These are phyloP conservation scores for Saccostrea echinata DNA, from an alignment of 1,140 invertebrate species.

Conservation along the genomic window DNA sequence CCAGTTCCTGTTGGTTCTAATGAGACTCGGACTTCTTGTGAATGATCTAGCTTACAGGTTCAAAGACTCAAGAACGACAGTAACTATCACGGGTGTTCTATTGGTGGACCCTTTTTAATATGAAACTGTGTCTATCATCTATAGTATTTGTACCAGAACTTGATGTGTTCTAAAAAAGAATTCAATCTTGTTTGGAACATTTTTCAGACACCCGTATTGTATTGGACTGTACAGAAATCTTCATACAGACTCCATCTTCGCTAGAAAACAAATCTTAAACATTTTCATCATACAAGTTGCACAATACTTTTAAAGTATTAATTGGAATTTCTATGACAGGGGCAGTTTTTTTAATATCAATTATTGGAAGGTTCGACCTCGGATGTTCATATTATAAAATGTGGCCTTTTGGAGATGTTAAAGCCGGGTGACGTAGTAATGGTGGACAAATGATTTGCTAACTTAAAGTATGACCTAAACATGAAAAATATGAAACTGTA, in stretches of 20 bases:
- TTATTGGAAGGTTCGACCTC: conserved; percentile 46
- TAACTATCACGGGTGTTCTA: conserved; percentile 55
- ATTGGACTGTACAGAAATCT: conserved; percentile 61
- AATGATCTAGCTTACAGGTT: conserved; percentile 57
- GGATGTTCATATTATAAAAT: conserved; percentile 53
- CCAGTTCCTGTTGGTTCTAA: conserved; percentile 57
- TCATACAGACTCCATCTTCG: conserved; percentile 59
- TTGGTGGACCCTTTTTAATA: conserved; percentile 50
- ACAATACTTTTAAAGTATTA: conserved; percentile 57
- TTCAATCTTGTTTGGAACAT: no score
- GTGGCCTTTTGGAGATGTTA: no score
- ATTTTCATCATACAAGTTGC: conserved; percentile 58
- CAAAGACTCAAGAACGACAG: conserved; percentile 44
- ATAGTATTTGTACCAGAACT: conserved; percentile 51
- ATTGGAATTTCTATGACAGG: conserved; percentile 55
- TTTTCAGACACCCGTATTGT: conserved; percentile 57
- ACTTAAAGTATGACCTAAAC: conserved; percentile 44
- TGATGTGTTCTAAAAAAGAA: background rate
- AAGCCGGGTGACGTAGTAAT: conserved; percentile 54
- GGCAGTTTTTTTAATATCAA: conserved; percentile 51
- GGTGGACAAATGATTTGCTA: conserved; percentile 57
- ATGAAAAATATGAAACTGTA: conserved; percentile 52
- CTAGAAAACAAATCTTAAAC: conserved; percentile 50
- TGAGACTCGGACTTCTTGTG: conserved; percentile 56
- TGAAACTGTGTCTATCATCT: conserved; percentile 40